Base-by-base conservation (phyloP, 2,797 vertebrate species). In the Ptychadena robeensis region DNA sequence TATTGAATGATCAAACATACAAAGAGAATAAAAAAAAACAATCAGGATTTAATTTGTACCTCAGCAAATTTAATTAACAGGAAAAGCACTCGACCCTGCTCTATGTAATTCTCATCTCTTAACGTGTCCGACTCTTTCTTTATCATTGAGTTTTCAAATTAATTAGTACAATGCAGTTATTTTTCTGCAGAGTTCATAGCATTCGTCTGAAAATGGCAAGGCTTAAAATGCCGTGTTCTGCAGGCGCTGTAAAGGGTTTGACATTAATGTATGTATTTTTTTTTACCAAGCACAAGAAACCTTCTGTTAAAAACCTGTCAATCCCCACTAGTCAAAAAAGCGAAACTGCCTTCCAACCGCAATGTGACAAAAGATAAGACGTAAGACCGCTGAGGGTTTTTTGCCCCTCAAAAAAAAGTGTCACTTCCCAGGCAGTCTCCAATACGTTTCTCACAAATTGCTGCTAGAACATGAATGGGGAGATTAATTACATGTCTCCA, bases 401-500 rank as follows among this genome's bases (percentile, higher is more conserved):
- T 38, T 38, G 27, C 61, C 72, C 48, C 65, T 70, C 30, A 69
- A 67, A 82, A 79, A 22, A 53, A 69, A 69, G 72, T 82, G 80
- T 82, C 65, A 82, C 32, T 59, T 82, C 53, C 44, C 34, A 75
- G 44, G 48, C 72, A 76, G 44, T n/a, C 72, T 75, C 80, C 64
- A 61, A 82, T 82, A 82, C 53, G 69, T 75, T 66, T 68, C 72
- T 68, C 64, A 75, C 53, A 75, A 44, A 82, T 75, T 82, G 72
- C 80, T 82, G 57, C 44, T 32, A 59, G 31, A 59, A 68, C 64
- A 69, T 75, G 80, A 75, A 82, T 82, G 65, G 80, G 57, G 32
- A 75, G 80, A 82, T 82, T 82, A 82, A 82, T 82, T 82, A 75
- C 64, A 75, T 59, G 65, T 74, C 80, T 75, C 6, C 31, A 22